Conservation (phyloP, 2,888 invertebrate genomes). For the Ectropis crepuscularia region DNA sequence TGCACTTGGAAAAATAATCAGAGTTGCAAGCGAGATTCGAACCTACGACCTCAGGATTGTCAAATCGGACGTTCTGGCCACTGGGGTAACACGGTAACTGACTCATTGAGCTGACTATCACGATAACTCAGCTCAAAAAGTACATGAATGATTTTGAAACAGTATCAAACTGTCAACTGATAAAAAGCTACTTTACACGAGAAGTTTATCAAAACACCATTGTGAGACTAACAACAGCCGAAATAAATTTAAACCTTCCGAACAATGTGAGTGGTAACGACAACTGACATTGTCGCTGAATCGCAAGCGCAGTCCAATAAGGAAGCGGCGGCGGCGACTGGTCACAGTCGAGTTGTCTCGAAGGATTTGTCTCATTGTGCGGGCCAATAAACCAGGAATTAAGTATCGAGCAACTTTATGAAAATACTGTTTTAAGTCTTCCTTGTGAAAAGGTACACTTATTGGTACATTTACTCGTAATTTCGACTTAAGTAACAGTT, state of each 20-base stretch:
- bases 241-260: conserved; percentile 3
- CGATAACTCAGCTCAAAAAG: too few relatives aligned
- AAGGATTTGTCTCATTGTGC: conserved; percentile 22
- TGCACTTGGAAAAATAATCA: too few relatives aligned
- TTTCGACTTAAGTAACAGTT: too few relatives aligned
- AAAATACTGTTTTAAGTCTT: conserved; percentile 13
- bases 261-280: conserved; percentile 11
- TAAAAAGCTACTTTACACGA: background rate
- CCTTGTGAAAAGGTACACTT: background rate
- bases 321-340: conserved; percentile 17
- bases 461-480: too few relatives aligned
- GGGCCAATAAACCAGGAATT: conserved; percentile 23
- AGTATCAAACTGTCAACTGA: background rate
- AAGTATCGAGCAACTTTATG: conserved; percentile 9
- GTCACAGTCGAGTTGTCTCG: conserved; percentile 24
- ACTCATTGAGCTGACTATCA: too few relatives aligned
- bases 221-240: background rate
- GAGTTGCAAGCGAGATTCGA: too few relatives aligned
- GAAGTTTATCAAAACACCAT: background rate
- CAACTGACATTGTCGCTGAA: conserved; percentile 12
- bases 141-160: too few relatives aligned
- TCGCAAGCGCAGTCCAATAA: conserved; percentile 21
- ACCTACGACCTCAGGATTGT: too few relatives aligned
- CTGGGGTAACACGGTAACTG: too few relatives aligned
- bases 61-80: too few relatives aligned